Evolutionary conservation across 1,140 invertebrate genomes (phyloP).

Genomic region (Ridgeia piscesae): DNA sequence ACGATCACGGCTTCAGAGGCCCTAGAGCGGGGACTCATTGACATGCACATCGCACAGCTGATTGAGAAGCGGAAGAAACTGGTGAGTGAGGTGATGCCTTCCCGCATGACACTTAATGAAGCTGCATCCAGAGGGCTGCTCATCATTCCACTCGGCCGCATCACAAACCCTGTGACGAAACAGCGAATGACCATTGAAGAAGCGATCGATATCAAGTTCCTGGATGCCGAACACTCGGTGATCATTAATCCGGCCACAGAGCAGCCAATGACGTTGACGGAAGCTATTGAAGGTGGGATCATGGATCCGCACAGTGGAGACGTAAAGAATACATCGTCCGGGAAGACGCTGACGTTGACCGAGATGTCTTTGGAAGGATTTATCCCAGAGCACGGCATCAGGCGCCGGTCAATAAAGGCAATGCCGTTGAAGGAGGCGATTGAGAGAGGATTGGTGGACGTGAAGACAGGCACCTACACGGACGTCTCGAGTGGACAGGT

Average conservation of each 20-base stretch:
- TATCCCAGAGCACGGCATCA: conserved; percentile 35
- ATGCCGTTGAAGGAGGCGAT: conserved; percentile 84
- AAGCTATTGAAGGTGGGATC: conserved; percentile 79
- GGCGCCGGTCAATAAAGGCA: not conserved
- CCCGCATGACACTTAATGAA: conserved; percentile 25
- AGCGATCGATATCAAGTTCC: conserved; percentile 59
- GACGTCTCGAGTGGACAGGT: conserved; percentile 75
- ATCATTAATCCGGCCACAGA: conserved; percentile 59
- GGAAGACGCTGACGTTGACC: conserved; percentile 43
- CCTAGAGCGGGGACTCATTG: conserved; percentile 24
- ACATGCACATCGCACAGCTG: conserved; percentile 11
- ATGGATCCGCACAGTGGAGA: conserved; percentile 85
- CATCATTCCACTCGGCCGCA: conserved; percentile 60
- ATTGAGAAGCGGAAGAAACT: not conserved
- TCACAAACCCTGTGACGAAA: conserved; percentile 71
- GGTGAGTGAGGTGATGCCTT: not conserved
- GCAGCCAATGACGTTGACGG: conserved; percentile 43
- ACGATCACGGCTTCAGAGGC: conserved; percentile 24
- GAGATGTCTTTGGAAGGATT: conserved; percentile 47
- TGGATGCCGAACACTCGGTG: conserved; percentile 50
- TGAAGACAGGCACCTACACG: conserved; percentile 72
- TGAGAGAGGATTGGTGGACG: conserved; percentile 79
- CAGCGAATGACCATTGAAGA: conserved; percentile 71
- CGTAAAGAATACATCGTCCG: conserved; percentile 74
- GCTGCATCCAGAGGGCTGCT: conserved; percentile 25